Conservation (phyloP, 1,140 invertebrate species). For the Ceratitis capitata region DNA sequence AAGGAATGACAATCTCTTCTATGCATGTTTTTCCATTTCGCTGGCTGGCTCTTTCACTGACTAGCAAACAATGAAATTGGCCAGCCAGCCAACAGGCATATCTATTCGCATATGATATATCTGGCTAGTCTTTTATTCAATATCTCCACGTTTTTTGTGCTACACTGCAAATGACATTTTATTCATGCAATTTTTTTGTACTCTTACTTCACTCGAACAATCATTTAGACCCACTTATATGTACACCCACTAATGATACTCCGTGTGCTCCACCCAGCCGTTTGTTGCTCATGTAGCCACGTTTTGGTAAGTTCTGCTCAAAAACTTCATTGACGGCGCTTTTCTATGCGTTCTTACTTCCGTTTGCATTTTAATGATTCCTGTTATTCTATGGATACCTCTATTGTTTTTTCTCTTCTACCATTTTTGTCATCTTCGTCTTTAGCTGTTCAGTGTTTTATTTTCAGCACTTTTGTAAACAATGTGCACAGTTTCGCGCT, state of each 20-base stretch:
- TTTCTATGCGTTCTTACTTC: background rate
- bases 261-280: too few relatives aligned
- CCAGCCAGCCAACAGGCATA: background rate
- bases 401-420: background rate
- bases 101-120: background rate
- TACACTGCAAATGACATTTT: background rate
- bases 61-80: constrained; percentile 14
- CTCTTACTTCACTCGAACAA: background rate
- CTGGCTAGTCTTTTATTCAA: background rate
- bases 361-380: constrained; percentile 20
- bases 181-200: background rate
- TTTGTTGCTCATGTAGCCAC: too few relatives aligned
- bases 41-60: background rate
- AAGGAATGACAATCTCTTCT: background rate
- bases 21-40: background rate
- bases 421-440: background rate
- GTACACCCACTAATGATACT: too few relatives aligned
- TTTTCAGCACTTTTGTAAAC: background rate
- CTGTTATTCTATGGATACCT: background rate
- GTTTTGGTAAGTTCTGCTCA: background rate
- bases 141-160: background rate
- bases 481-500: background rate
- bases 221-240: too few relatives aligned
- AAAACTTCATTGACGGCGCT: background rate
- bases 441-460: background rate